These are phyloP conservation scores for Hypsibius dujardini DNA, from an alignment of 1,140 invertebrate species.

Conservation along the genomic window DNA sequence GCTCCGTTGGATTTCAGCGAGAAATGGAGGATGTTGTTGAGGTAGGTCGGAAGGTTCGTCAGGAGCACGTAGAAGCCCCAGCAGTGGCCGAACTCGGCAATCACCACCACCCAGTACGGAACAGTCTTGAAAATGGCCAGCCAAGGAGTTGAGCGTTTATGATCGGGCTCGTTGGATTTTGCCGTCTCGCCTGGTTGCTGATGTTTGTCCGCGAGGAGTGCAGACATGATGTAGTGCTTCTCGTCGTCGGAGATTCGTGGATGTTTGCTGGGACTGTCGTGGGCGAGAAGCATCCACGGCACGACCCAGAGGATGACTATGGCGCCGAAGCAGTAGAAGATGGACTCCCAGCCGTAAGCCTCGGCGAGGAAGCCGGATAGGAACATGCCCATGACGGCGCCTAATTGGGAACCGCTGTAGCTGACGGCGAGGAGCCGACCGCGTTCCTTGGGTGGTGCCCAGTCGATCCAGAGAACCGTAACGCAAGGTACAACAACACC, in stretches of 20 bases:
- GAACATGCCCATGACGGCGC: conserved; percentile 33
- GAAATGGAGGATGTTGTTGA: background rate
- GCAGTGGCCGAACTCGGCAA: background rate
- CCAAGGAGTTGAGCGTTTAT: conserved; percentile 48
- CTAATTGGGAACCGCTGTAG: conserved; percentile 29
- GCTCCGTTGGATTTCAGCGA: conserved; percentile 46
- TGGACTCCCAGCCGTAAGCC: conserved; percentile 31
- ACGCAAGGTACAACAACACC: conserved; percentile 11
- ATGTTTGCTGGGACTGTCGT: conserved; percentile 54
- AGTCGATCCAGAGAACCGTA: background rate
- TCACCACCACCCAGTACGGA: background rate
- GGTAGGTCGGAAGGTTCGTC: background rate
- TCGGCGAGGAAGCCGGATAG: conserved; percentile 31
- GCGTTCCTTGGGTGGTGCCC: background rate
- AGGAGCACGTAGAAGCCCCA: background rate
- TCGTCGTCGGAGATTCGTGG: conserved; percentile 64
- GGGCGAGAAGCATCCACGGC: conserved; percentile 31
- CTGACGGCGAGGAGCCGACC: background rate
- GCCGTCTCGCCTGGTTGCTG: background rate
- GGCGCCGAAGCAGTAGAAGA: conserved; percentile 36
- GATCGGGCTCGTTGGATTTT: background rate
- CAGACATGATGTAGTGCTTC: conserved; percentile 55
- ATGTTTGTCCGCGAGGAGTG: conserved; percentile 1
- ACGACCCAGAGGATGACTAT: conserved; percentile 30
- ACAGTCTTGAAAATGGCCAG: conserved; percentile 27